Percentiles rank a stretch among this genome's conserved stretches.
Conservation (phyloP, 30 jellyfish, hydroid and myxozoan species). For the Hydractinia echinata region DNA sequence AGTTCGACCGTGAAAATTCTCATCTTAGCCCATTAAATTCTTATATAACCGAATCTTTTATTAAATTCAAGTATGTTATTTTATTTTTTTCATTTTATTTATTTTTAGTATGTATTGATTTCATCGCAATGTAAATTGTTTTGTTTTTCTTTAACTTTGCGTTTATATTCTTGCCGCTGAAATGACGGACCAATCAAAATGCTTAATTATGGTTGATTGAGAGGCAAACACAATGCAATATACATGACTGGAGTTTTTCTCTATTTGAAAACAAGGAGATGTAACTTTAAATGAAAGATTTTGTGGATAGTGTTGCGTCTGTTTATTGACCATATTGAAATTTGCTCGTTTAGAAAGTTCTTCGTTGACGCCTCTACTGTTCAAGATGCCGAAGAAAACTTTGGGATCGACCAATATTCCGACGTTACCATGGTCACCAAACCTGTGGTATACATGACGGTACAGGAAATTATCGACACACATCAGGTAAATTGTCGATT, state of each 20-base stretch:
- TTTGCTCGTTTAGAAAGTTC: slow-evolving; percentile 55
- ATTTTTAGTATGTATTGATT: not conserved
- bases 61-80: slow-evolving; percentile 58
- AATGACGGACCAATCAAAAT: not conserved
- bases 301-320: not conserved
- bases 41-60: slow-evolving; percentile 83
- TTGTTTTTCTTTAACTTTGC: too few species aligned
- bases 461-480: slow-evolving; percentile 92
- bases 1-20: slow-evolving; percentile 94
- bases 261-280: not conserved
- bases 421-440: slow-evolving; percentile 95
- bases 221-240: not conserved
- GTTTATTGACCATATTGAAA: not conserved
- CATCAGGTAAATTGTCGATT: slow-evolving; percentile 60
- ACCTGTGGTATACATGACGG: slow-evolving; percentile 94
- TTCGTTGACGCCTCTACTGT: slow-evolving; percentile 90
- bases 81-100: not conserved
- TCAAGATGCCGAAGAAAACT: slow-evolving; percentile 85
- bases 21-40: slow-evolving; percentile 87
- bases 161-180: too few species aligned
- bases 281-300: not conserved
- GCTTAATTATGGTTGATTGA: not conserved
- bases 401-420: slow-evolving; percentile 90
- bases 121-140: not conserved
- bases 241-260: not conserved